Base-by-base conservation (phyloP, 2,888 invertebrate genomes). In the Scrobipalpa costella region DNA sequence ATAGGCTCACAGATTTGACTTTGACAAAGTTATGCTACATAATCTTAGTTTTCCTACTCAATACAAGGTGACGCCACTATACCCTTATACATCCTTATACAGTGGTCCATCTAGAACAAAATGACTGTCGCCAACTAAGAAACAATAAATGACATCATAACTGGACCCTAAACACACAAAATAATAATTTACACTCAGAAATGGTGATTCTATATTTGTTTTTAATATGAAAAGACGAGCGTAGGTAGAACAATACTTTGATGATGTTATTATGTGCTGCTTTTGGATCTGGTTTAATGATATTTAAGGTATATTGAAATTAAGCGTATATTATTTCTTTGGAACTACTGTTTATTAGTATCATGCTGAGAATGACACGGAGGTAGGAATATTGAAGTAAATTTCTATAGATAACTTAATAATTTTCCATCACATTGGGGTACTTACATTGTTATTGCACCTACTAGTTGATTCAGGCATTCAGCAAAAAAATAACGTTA, bases 61-160 rank as follows among this genome's bases (percentile, higher is more conserved):
- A 62, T 73, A 76, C 77, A 40, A 87, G 87, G 85, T 86, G 87
- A 76, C 87, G 80, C 69, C 68, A 74, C 66, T 13, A 17, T 38
- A 13, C 62, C 36, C 40, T 27, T 3, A 27, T 2, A 21, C 49
- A 49, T 8, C 2, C 49, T 17, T 7, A 49, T 19, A 15, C 49
- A 15, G 0, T 19, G 15, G 13, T n/a, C 33, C n/a, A n/a, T 13
- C 2, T 6, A 33, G 34, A 58, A 15, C 38, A n/a, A 57, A 57
- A 33, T 7, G 33, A 59, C 44, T 8, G 13, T 44, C 21, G 7
- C 44, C 38, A 44, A 19, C 2, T 59, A 40, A 17, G 9, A 9
- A 36, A 19, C 33, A 17, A 66, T 64, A 65, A 70, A 71, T 77
- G 77, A 80, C 73, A 75, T 83, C 80, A 80, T 73, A 73, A 71